A percentile compares a stretch with the other conserved stretches of the same genome.
phyloP scores from a whole-genome alignment of 2,113 vertebrate genomes.

The Actinemys pallida region DNA sequence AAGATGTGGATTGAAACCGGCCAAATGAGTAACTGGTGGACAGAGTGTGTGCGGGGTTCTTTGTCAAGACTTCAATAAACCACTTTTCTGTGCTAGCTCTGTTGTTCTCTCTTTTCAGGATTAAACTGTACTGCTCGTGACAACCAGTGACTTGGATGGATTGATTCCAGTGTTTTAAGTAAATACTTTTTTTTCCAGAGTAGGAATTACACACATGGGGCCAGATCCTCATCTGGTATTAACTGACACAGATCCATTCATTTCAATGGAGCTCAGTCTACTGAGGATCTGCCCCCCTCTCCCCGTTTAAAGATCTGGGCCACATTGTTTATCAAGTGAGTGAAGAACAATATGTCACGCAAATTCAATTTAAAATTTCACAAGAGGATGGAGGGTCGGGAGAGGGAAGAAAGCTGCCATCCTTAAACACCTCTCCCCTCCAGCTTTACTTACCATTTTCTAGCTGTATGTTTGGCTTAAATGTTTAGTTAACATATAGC shows the following conservation, averaged over 20 bases:
- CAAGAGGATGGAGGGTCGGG: neutral
- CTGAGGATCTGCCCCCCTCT: neutral
- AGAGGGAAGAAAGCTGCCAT: neutral
- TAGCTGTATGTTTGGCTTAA: slow-evolving; percentile 60
- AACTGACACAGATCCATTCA: fast-evolving
- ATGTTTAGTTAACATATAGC: slow-evolving; percentile 56
- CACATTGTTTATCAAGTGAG: neutral
- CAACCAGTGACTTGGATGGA: neutral
- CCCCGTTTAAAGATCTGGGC: neutral
- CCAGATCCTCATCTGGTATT: neutral
- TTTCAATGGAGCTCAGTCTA: neutral
- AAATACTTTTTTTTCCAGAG: neutral
- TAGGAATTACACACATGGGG: neutral
- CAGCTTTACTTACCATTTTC: neutral
- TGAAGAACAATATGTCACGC: neutral
- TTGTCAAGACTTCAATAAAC: slow-evolving; percentile 3
- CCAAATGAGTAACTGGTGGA: neutral
- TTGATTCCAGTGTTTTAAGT: slow-evolving; percentile 24
- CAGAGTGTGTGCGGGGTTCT: neutral
- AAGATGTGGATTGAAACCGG: neutral
- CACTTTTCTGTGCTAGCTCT: neutral
- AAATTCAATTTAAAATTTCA: neutral
- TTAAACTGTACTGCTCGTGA: slow-evolving; percentile 1
- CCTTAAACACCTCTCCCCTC: neutral
- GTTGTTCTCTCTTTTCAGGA: neutral